phyloP scores from a whole-genome alignment of 2,888 invertebrate genomes.

The Deladenus siricidicola region DNA sequence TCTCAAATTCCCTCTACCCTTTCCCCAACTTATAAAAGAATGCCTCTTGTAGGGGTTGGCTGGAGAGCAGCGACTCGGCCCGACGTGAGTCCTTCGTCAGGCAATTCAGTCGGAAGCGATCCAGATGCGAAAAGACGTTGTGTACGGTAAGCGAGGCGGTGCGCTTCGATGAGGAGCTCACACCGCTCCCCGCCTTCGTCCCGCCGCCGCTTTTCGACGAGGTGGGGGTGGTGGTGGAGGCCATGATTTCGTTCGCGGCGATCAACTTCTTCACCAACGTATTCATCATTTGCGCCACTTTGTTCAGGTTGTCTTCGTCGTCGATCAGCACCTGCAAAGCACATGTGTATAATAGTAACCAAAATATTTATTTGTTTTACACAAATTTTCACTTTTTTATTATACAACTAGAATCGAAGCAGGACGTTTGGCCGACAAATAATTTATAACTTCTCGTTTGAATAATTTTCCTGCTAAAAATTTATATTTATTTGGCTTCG shows the following conservation, averaged over 20 bases:
- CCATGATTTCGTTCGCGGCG: conserved; percentile 62
- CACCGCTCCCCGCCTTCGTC: too few relatives aligned
- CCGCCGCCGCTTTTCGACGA: neutral
- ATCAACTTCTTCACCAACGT: conserved; percentile 54
- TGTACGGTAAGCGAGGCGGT: conserved; percentile 18
- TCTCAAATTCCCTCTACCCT: too few relatives aligned
- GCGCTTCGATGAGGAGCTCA: conserved; percentile 54
- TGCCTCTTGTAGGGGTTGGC: conserved; percentile 28
- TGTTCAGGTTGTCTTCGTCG: conserved; percentile 70
- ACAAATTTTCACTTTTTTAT: too few relatives aligned
- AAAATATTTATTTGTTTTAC: too few relatives aligned
- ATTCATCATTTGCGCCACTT: conserved; percentile 60
- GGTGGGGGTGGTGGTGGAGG: conserved; percentile 58
- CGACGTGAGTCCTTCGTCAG: conserved; percentile 50
- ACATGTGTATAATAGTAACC: neutral
- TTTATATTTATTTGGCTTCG: too few relatives aligned
- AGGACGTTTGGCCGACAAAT: too few relatives aligned
- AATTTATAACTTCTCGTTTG: too few relatives aligned
- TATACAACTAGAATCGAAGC: too few relatives aligned
- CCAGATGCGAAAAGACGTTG: conserved; percentile 35
- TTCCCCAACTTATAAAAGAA: too few relatives aligned
- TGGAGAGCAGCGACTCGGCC: conserved; percentile 30
- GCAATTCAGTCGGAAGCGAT: conserved; percentile 40
- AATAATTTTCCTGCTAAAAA: too few relatives aligned
- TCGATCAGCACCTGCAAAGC: conserved; percentile 70